Evolutionary conservation across 2,113 vertebrate genomes (phyloP).

Genomic region (Promerops cafer): DNA sequence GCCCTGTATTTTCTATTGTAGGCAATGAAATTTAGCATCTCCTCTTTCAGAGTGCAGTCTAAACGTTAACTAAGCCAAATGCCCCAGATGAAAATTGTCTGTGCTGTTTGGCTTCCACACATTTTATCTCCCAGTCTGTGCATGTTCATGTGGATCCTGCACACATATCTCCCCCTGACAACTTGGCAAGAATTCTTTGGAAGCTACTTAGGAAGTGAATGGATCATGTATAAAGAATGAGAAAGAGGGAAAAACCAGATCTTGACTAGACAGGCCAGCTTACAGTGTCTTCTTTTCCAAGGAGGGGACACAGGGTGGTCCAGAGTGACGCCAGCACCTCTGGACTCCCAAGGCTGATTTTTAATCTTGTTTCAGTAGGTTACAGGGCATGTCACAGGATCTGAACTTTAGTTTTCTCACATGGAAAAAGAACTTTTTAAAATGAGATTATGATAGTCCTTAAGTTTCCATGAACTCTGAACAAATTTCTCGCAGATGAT

Average conservation of each 20-base stretch:
- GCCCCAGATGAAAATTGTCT: not conserved
- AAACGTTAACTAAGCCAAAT: not conserved
- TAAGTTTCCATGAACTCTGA: not conserved
- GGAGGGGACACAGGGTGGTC: conserved; percentile 4
- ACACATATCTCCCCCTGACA: not conserved
- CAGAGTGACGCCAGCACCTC: not conserved
- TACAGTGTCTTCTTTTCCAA: not conserved
- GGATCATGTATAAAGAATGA: not conserved
- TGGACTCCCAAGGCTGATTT: not conserved
- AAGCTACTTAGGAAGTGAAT: not conserved
- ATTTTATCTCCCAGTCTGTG: not conserved
- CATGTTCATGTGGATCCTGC: not conserved
- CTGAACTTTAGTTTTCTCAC: not conserved
- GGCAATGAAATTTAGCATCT: not conserved
- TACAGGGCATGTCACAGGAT: not conserved
- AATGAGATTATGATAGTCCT: not conserved
- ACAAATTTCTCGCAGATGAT: not conserved
- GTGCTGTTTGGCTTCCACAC: not conserved
- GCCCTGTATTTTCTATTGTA: not conserved
- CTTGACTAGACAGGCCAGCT: not conserved
- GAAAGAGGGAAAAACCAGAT: not conserved
- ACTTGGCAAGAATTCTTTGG: not conserved
- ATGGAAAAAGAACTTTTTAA: not conserved
- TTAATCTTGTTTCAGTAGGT: not conserved
- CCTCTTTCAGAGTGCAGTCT: not conserved